Base-by-base conservation (phyloP, 2,888 invertebrate species). In the Embidobia sp. region DNA sequence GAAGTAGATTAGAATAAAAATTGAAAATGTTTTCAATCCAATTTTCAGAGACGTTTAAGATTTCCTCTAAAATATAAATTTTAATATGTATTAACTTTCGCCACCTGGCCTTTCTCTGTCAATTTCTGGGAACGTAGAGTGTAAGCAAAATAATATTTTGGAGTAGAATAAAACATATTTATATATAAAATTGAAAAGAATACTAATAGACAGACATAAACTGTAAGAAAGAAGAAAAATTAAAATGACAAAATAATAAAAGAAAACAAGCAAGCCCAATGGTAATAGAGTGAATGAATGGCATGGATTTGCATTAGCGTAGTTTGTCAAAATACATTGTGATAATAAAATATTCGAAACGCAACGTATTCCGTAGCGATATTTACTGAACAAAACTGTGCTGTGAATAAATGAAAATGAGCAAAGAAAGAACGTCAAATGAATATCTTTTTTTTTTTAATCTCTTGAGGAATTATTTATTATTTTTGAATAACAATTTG, bases 131-230 rank as follows among this genome's bases (percentile, higher is more conserved):
- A 49, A 35, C 37, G 67, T 70, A 76, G 81, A 78, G 77, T 78
- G 19, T 70, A 80, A 80, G 80, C 72, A 63, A 78, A 80, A 79
- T 61, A 80, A 83, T 83, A 84, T 84, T 84, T 82, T 83, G 81
- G 80, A 82, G 67, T 81, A 79, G 64, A 79, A 33, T 22, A 22
- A 27, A 11, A 44, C 15, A 37, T 53, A 70, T 70, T 55, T 61
- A 55, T 63, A 63, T 61, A 63, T 63, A 53, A 33, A 63, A 49
- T 27, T 26, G 15, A 63, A 33, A 55, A 10, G 1, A 18, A 64
- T 57, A 53, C 27, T 11, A 53, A 61, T 27, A 42, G 37, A 57
- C 33, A 59, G 49, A 69, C 13, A 59, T 26, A n/a, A 53, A 48
- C 35, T 67, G 66, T 55, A 51, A 44, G 19, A 44, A 37, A 8